phyloP scores from a whole-genome alignment of 2,888 invertebrate species.

The Ernsta delagoae region DNA sequence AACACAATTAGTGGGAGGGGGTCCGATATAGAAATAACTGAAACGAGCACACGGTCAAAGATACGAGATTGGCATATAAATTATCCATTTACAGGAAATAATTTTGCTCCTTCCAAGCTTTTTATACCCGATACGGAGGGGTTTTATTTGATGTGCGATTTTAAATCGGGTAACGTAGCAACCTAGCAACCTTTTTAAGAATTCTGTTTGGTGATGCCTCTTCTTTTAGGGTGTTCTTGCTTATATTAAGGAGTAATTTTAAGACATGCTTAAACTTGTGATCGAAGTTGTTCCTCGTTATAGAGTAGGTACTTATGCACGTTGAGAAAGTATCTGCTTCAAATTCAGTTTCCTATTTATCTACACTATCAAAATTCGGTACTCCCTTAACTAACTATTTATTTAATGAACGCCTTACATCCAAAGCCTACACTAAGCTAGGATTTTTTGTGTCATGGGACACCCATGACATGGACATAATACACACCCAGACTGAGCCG shows the following conservation, averaged over 20 bases:
- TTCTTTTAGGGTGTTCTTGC: slow-evolving; percentile 7
- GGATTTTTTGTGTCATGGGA: too few species aligned
- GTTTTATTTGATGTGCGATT: slow-evolving; percentile 47
- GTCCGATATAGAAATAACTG: slow-evolving; percentile 78
- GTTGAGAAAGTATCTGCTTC: too few species aligned
- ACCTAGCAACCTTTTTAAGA: slow-evolving; percentile 28
- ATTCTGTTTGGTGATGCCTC: slow-evolving; percentile 31
- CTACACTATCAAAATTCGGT: too few species aligned
- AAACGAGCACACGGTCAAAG: slow-evolving; percentile 70
- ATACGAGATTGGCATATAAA: slow-evolving; percentile 57
- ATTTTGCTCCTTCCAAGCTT: slow-evolving; percentile 58
- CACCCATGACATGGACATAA: too few species aligned
- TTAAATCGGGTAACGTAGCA: slow-evolving; percentile 43
- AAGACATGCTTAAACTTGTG: background rate
- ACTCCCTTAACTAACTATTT: too few species aligned
- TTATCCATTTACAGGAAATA: slow-evolving; percentile 61
- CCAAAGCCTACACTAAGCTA: too few species aligned
- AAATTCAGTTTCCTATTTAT: too few species aligned
- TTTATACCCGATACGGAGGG: slow-evolving; percentile 53
- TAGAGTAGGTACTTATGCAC: too few species aligned
- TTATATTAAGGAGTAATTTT: slow-evolving; percentile 15
- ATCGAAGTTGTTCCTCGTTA: too few species aligned
- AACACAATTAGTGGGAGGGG: slow-evolving; percentile 75
- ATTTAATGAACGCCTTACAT: too few species aligned
- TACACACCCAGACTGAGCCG: too few species aligned